Evolutionary conservation across 30 jellyfish, hydroid and myxozoan genomes (phyloP), one percentile per base, ranked within the genome.

Genomic region (Aurelia aurita): DNA sequence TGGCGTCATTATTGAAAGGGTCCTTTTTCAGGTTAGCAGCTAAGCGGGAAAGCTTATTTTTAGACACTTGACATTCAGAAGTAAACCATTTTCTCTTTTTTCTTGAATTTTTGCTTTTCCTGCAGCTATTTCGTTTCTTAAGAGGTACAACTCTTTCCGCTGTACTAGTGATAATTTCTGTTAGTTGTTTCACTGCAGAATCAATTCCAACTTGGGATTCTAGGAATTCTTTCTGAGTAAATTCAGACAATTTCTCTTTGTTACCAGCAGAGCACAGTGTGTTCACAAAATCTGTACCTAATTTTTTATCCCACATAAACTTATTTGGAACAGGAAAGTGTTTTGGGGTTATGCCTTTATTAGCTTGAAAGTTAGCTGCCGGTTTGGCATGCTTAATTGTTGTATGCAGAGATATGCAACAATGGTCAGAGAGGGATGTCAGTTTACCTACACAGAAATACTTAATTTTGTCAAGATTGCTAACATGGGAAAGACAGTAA

Each of bases 391-490:
- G 58, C 34, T 26, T 32, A 9, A 53, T 28, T 67, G 28, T 32
- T 4, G 3, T 25, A 11, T 53, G 28, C 58, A 67, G 14, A 10
- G 79, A 67, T 11, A 67, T 32, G 58, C 79, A 32, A 32, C 74
- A 62, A 26, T 62, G 74, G 46, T 62, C 74, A 16, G 74, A 62
- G 26, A 62, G 74, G 4, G 46, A 9, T 19, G 74, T 16, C 45
- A 62, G 11, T 25, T 62, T 62, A 26, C 74, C 26, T 12, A 62
- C 74, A 4, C 7, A 13, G 10, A 62, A 62, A 13, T 26, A 14
- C 46, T 62, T 26, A 3, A 62, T 28, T 25, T 13, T 12, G 20
- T 12, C 20, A 1, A 62, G 20, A 28, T 13, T 62, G 39, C 26
- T 5, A 9, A 26, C 74, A 62, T 62, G 20, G 74, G 46, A 12